Percentiles rank a stretch among this genome's conserved stretches.
phyloP scores from a whole-genome alignment of 2,113 vertebrate genomes.

The Phrynosoma platyrhinos region DNA sequence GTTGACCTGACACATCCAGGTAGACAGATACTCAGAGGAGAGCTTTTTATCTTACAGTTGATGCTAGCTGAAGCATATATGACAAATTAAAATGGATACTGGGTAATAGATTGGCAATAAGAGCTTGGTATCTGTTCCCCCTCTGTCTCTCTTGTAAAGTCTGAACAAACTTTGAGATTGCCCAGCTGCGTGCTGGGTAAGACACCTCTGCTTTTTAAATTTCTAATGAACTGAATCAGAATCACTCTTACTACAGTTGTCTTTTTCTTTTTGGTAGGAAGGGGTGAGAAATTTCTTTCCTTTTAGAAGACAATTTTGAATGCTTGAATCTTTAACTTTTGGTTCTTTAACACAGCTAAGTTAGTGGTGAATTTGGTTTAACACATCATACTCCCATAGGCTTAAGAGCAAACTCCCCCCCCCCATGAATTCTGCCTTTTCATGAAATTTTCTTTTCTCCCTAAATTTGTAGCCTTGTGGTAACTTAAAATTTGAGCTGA shows the following conservation, averaged over 20 bases:
- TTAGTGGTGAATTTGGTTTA: too few species aligned
- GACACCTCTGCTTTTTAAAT: not conserved
- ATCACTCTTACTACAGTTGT: not conserved
- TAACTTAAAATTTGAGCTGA: too few species aligned
- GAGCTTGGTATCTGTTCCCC: not conserved
- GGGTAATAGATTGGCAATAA: conserved; percentile 81
- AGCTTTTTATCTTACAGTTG: conserved; percentile 84
- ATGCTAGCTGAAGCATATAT: conserved; percentile 84
- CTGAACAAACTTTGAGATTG: not conserved
- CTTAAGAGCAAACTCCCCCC: too few species aligned
- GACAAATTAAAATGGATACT: conserved; percentile 82
- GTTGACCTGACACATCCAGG: conserved; percentile 83
- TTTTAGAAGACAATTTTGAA: too few species aligned
- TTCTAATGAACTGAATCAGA: not conserved
- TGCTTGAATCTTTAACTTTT: too few species aligned
- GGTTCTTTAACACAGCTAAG: too few species aligned
- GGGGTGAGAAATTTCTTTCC: too few species aligned
- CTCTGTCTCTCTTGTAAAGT: not conserved
- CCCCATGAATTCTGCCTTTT: too few species aligned
- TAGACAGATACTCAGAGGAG: conserved; percentile 83
- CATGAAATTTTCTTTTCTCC: too few species aligned
- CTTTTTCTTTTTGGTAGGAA: not conserved
- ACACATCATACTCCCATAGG: too few species aligned
- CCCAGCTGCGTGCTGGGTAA: not conserved
- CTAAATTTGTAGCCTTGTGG: too few species aligned